These are phyloP conservation scores for Halcyon chelicuti DNA, from an alignment of 2,797 vertebrate species.

Conservation along the genomic window DNA sequence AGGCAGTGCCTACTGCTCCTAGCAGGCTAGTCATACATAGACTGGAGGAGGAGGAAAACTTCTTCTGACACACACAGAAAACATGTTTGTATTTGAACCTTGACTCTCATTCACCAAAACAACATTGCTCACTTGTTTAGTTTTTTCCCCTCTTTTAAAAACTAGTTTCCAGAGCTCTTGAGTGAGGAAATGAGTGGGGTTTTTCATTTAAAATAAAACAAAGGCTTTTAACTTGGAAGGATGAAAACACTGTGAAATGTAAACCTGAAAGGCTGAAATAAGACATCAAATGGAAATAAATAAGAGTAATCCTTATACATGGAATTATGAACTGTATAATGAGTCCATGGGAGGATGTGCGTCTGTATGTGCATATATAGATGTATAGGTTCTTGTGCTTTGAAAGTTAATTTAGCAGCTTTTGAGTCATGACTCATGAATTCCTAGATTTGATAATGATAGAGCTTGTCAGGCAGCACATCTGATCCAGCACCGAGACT, in stretches of 20 bases:
- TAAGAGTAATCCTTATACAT: background rate
- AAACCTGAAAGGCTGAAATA: background rate
- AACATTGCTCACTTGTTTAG: background rate
- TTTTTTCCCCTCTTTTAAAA: background rate
- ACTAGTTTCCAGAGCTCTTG: background rate
- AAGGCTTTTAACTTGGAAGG: background rate
- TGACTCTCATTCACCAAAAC: background rate
- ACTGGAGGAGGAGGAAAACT: background rate
- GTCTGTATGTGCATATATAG: background rate
- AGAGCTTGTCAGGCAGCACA: slow-evolving; percentile 22
- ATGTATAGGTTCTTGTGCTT: background rate
- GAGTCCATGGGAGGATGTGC: background rate
- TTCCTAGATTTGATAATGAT: background rate
- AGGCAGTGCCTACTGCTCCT: background rate
- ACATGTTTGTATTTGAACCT: background rate
- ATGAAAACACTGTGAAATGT: background rate
- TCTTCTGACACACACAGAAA: background rate
- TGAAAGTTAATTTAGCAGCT: background rate
- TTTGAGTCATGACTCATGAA: background rate
- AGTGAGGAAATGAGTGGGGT: background rate
- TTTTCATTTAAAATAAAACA: background rate
- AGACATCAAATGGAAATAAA: background rate
- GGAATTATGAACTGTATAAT: background rate
- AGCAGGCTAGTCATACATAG: background rate
- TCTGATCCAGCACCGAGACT: slow-evolving; percentile 21